Conservation (phyloP, 2,113 vertebrate genomes). For the Ciconia stormi region DNA sequence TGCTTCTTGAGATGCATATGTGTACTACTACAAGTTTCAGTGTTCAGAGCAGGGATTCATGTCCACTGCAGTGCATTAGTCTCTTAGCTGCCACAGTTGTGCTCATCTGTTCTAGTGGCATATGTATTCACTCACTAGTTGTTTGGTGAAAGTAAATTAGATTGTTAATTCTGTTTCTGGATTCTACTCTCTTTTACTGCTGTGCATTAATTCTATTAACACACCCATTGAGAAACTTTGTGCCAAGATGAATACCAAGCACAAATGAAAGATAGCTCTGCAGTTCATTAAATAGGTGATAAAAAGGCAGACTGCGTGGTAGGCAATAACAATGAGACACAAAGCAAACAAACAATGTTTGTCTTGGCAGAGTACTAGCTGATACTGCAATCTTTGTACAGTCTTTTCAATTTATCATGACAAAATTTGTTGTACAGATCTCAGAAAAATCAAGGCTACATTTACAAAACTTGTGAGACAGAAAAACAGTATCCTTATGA, state of each 20-base stretch:
- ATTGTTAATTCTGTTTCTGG: neutral
- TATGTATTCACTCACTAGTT: neutral
- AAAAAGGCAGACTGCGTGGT: neutral
- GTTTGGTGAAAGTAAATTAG: conserved; percentile 24
- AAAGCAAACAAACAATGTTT: neutral
- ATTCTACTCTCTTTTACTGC: conserved; percentile 6
- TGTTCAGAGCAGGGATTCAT: neutral
- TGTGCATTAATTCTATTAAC: conserved; percentile 26
- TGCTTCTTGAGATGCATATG: neutral
- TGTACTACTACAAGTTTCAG: neutral
- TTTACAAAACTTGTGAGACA: neutral
- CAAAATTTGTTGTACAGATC: neutral
- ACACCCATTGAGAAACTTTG: neutral
- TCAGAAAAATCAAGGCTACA: neutral
- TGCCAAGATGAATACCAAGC: neutral
- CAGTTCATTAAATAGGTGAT: conserved; percentile 18
- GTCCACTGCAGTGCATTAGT: neutral
- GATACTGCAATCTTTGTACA: neutral
- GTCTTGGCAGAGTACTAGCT: neutral
- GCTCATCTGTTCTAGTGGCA: neutral
- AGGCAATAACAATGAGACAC: neutral
- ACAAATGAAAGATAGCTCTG: neutral
- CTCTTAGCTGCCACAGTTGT: neutral
- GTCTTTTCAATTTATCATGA: neutral
- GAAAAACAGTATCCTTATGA: neutral